Evolutionary conservation across 2,797 vertebrate genomes (phyloP).

Genomic region (Triplophysa yarkandensis): DNA sequence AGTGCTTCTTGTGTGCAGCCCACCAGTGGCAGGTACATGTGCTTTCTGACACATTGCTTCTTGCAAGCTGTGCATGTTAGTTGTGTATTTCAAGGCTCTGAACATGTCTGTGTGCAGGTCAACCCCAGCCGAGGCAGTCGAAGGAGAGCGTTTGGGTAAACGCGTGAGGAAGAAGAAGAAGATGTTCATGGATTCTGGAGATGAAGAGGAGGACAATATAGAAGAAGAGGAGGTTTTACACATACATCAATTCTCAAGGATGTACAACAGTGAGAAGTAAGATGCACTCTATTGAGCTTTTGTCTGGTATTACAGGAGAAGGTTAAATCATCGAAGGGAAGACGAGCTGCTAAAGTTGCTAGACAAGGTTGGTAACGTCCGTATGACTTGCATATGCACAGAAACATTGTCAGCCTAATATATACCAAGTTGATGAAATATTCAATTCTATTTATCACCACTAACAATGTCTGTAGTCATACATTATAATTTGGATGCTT

Average conservation of each 20-base stretch:
- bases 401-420: too few relatives aligned
- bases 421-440: too few relatives aligned
- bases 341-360: conserved; percentile 84
- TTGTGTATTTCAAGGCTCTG: background rate
- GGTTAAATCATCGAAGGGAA: conserved; percentile 82
- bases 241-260: background rate
- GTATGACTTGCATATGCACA: too few relatives aligned
- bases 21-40: conserved; percentile 76
- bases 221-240: conserved; percentile 83
- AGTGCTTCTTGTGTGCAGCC: conserved; percentile 75
- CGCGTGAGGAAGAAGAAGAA: conserved; percentile 88
- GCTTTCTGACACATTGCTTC: background rate
- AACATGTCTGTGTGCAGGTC: conserved; percentile 64
- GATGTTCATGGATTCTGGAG: conserved; percentile 88
- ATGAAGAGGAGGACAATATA: conserved; percentile 86
- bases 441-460: too few relatives aligned
- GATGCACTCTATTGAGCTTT: background rate
- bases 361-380: conserved; percentile 77
- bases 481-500: background rate
- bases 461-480: background rate
- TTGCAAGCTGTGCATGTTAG: background rate
- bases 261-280: background rate
- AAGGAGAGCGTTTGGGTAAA: conserved; percentile 81
- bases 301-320: conserved; percentile 78
- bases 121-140: conserved; percentile 71